A percentile compares a stretch with the other conserved stretches of the same genome.
Evolutionary conservation across 2,888 invertebrate species (phyloP).

Genomic region (Acrobasis repandana): DNA sequence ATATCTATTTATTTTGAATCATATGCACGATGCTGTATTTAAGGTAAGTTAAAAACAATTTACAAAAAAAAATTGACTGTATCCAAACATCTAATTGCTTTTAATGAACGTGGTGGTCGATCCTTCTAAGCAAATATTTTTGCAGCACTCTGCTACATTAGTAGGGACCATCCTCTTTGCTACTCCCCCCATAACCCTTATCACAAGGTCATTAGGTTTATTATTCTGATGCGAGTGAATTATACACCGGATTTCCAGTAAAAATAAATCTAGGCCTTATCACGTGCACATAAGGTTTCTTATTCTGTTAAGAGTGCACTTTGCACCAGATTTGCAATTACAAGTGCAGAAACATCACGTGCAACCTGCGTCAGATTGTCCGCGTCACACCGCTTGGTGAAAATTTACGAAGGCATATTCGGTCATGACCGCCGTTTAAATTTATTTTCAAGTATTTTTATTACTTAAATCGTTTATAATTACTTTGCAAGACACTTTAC

Average conservation of each 20-base stretch:
- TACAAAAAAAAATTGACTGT: constrained; percentile 3
- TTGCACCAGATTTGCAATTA: not conserved
- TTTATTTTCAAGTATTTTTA: no score
- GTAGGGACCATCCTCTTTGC: not conserved
- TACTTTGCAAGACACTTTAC: no score
- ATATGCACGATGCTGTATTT: no score
- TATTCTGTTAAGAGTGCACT: not conserved
- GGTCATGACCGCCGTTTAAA: not conserved
- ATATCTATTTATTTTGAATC: no score
- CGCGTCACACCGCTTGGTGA: constrained; percentile 2
- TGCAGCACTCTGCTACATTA: constrained; percentile 21
- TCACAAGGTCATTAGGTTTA: not conserved
- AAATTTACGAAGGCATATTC: constrained; percentile 3
- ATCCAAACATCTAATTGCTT: constrained; percentile 22
- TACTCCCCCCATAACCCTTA: not conserved
- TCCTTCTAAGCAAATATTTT: constrained; percentile 22
- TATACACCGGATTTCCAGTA: not conserved
- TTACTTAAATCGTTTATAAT: no score
- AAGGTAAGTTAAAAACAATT: no score
- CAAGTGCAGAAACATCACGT: constrained; percentile 1
- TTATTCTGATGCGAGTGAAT: not conserved
- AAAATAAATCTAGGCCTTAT: not conserved
- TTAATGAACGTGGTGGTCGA: constrained; percentile 11
- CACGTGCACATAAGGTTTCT: not conserved
- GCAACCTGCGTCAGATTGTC: constrained; percentile 13